phyloP scores from a whole-genome alignment of 2,888 invertebrate genomes.

The Cynaeus angustus region DNA sequence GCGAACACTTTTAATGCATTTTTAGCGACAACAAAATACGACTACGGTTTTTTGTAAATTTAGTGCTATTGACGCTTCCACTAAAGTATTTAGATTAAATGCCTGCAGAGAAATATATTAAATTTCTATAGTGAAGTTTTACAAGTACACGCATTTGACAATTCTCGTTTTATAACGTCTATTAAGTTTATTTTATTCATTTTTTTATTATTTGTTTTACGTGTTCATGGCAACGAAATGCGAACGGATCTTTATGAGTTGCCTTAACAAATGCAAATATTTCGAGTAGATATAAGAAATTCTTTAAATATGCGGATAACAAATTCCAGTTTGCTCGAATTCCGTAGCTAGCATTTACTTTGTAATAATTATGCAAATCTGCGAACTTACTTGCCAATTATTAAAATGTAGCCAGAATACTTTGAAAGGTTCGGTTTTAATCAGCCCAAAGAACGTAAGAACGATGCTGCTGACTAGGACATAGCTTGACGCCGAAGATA shows the following conservation, averaged over 20 bases:
- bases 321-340: conserved; percentile 13
- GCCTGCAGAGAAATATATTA: too few relatives aligned
- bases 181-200: too few relatives aligned
- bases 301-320: conserved; percentile 7
- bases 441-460: conserved; percentile 51
- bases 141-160: too few relatives aligned
- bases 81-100: too few relatives aligned
- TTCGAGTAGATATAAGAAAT: neutral
- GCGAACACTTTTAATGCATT: too few relatives aligned
- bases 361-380: conserved; percentile 27
- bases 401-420: conserved; percentile 43
- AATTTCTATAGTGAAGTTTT: too few relatives aligned
- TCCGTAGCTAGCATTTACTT: conserved; percentile 14
- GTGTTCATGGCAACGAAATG: neutral
- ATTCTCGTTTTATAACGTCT: too few relatives aligned
- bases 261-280: neutral
- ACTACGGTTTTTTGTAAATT: too few relatives aligned
- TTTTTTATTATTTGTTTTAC: too few relatives aligned
- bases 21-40: too few relatives aligned
- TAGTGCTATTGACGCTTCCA: too few relatives aligned
- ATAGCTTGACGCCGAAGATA: conserved; percentile 57
- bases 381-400: conserved; percentile 20
- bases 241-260: conserved; percentile 1
- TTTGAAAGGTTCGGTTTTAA: conserved; percentile 52
- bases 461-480: conserved; percentile 52